Conservation (phyloP, 2,797 vertebrate genomes). For the Alectoris magna region DNA sequence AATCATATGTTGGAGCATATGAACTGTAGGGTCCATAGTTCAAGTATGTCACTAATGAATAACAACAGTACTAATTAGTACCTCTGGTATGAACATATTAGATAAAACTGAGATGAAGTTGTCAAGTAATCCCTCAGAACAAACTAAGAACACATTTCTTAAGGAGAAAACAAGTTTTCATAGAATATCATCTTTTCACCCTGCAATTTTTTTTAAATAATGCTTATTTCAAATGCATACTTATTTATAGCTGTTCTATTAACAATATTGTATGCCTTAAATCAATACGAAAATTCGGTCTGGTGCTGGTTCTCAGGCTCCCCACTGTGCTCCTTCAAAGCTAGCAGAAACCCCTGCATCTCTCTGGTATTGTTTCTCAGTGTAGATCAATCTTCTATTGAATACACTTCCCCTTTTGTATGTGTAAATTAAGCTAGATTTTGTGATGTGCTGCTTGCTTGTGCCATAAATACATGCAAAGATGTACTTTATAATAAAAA, state of each 20-base stretch:
- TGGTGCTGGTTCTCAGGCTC: background rate
- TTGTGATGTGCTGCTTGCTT: background rate
- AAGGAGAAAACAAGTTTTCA: background rate
- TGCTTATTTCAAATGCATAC: background rate
- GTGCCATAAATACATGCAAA: fast-evolving
- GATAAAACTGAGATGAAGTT: background rate
- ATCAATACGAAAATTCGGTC: background rate
- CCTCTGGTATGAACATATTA: background rate
- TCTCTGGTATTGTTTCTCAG: background rate
- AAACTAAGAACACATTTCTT: background rate
- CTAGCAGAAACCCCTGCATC: background rate
- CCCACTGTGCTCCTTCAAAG: background rate
- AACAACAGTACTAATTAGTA: slow-evolving; percentile 7
- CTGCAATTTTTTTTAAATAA: background rate
- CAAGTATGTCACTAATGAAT: slow-evolving; percentile 90
- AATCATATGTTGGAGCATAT: slow-evolving; percentile 94
- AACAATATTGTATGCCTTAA: background rate
- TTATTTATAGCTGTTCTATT: background rate
- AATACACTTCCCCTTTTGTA: fast-evolving
- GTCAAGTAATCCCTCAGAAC: background rate
- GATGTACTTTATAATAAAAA: background rate
- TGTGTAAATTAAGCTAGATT: background rate
- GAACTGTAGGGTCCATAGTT: slow-evolving; percentile 96
- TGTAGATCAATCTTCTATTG: background rate
- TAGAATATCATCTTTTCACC: background rate